Evolutionary conservation across 1,140 invertebrate species (phyloP), one percentile per base, ranked within the genome.

Genomic region (Pygmarrhopalites habei): DNA sequence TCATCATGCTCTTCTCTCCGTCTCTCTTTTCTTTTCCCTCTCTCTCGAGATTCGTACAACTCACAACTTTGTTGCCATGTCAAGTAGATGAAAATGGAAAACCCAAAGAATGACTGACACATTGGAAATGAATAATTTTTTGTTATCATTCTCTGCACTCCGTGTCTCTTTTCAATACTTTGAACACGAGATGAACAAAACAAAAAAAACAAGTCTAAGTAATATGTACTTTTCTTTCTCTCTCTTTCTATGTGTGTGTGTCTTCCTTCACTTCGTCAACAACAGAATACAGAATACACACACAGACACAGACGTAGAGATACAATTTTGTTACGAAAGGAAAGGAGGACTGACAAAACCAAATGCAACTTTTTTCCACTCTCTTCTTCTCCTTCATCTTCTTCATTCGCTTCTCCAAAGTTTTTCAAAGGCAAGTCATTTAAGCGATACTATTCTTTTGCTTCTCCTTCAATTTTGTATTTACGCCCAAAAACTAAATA

Each of bases 121-220:
- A 23, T 61, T 61, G 30, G 35, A 61, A 61, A 61, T 61, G 60
- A 61, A 61, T 61, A 61, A 53, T 61, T 61, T 61, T 61, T 61
- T 61, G 41, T 61, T 39, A 53, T 43, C 25, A 19, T 55, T 61
- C 39, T 35, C 60, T 53, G 30, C 46, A 32, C 32, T 60, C 29
- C 47, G 15, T 49, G 7, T 23, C 10, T 49, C 39, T n/a, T 12
- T 41, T n/a, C 39, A 41, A 12, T n/a, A 41, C 39, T n/a, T 12
- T n/a, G 12, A 41, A 12, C 39, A 41, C 39, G n/a, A n/a, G n/a
- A n/a, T n/a, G n/a, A n/a, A n/a, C n/a, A n/a, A n/a, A n/a, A n/a
- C n/a, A n/a, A n/a, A n/a, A n/a, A n/a, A n/a, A n/a, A n/a, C 39
- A 41, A 12, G 12, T 12, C 39, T n/a, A 41, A 12, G 12, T 41